These are phyloP conservation scores for Apoda limacodes DNA, from an alignment of 2,888 invertebrate genomes.

Conservation along the genomic window DNA sequence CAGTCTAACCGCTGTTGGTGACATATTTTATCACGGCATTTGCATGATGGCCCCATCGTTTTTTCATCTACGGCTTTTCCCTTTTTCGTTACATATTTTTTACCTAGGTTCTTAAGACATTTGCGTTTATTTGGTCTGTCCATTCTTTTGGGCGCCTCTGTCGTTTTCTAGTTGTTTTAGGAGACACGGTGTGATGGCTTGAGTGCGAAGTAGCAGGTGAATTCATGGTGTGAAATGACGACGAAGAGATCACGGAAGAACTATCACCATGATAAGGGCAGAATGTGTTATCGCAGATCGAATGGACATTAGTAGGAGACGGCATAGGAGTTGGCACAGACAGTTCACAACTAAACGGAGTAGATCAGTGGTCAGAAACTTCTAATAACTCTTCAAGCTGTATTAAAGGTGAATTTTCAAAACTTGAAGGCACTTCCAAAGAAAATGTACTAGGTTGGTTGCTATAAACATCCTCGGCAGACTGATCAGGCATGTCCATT, in stretches of 20 bases:
- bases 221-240: slow-evolving; percentile 3
- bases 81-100: slow-evolving; percentile 13
- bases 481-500: slow-evolving; percentile 1
- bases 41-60: slow-evolving; percentile 12
- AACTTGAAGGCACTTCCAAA: slow-evolving; percentile 13
- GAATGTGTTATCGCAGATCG: slow-evolving; percentile 8
- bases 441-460: slow-evolving; percentile 13
- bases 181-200: no score
- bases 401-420: slow-evolving; percentile 10
- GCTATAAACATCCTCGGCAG: slow-evolving; percentile 10
- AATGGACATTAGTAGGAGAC: slow-evolving; percentile 12
- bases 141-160: slow-evolving; percentile 15
- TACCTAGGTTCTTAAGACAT: slow-evolving; percentile 16
- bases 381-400: slow-evolving; percentile 11
- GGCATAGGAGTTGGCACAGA: slow-evolving; percentile 16
- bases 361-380: slow-evolving; percentile 8
- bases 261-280: slow-evolving; percentile 4
- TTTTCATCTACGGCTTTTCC: slow-evolving; percentile 15
- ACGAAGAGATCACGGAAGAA: slow-evolving; percentile 2
- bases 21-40: slow-evolving; percentile 13
- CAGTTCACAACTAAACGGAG: slow-evolving; percentile 10
- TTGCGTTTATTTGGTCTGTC: slow-evolving; percentile 16
- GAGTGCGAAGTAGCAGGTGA: slow-evolving; percentile 4
- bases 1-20: slow-evolving; percentile 12
- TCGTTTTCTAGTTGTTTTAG: slow-evolving; percentile 3